Conservation (phyloP, 2,797 vertebrate species). For the Hipposideros larvatus region DNA sequence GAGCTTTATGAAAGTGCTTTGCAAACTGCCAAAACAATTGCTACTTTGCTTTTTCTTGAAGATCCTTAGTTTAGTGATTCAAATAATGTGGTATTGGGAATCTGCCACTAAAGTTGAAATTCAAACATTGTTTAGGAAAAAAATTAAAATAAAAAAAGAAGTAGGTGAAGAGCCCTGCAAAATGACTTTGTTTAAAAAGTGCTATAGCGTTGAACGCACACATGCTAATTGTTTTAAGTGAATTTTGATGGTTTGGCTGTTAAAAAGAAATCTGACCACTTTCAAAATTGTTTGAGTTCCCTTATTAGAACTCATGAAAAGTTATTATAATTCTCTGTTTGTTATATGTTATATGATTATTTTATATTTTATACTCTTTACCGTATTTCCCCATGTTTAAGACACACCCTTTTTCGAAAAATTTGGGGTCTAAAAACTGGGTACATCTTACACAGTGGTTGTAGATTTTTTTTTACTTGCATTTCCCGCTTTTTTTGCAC, state of each 20-base stretch:
- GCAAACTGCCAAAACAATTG: neutral
- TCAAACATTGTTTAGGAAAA: constrained; percentile 14
- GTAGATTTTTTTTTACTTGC: no score
- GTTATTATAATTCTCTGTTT: neutral
- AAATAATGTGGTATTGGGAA: neutral
- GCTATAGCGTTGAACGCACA: neutral
- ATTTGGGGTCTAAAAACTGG: no score
- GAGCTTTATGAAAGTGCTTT: neutral
- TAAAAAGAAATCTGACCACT: neutral
- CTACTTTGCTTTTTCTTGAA: neutral
- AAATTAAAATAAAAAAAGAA: constrained; percentile 42
- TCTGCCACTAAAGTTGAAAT: constrained; percentile 33
- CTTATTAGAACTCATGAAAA: constrained; percentile 40
- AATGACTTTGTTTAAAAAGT: constrained; percentile 33
- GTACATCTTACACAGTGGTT: no score
- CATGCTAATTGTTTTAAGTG: neutral
- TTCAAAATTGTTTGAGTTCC: constrained; percentile 28
- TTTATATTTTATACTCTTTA: neutral
- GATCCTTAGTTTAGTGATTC: neutral
- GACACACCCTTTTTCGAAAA: no score
- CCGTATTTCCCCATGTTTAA: no score
- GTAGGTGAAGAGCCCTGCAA: neutral
- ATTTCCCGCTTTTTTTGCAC: no score
- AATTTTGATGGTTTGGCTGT: constrained; percentile 32
- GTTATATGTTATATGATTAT: neutral